These are phyloP conservation scores for Clanis bilineata DNA, from an alignment of 2,888 invertebrate species.

Conservation along the genomic window DNA sequence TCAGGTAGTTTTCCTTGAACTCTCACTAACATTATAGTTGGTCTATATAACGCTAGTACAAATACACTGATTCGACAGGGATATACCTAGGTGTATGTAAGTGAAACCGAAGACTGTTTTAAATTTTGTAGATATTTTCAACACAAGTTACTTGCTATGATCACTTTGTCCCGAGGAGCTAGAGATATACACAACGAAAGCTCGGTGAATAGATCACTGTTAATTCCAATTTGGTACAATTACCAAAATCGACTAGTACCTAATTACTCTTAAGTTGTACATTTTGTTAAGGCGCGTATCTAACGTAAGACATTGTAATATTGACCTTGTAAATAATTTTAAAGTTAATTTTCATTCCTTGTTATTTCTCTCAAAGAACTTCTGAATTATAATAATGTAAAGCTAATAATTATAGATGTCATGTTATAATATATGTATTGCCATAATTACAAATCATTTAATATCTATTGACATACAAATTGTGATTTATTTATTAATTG, in stretches of 20 bases:
- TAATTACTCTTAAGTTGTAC: constrained; percentile 65
- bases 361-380: constrained; percentile 3
- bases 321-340: constrained; percentile 9
- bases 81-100: constrained; percentile 71
- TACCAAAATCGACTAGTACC: constrained; percentile 74
- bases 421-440: constrained; percentile 41
- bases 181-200: constrained; percentile 44
- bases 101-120: constrained; percentile 78
- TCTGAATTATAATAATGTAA: background rate
- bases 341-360: constrained; percentile 12
- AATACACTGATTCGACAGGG: constrained; percentile 78
- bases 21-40: constrained; percentile 47
- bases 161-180: constrained; percentile 47
- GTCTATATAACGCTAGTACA: constrained; percentile 73
- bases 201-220: constrained; percentile 63
- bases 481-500: background rate
- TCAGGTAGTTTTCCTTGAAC: constrained; percentile 45
- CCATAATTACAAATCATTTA: background rate
- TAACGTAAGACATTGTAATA: constrained; percentile 10
- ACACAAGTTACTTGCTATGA: constrained; percentile 50
- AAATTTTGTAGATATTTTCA: constrained; percentile 75
- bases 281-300: constrained; percentile 13
- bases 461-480: background rate
- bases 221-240: constrained; percentile 71
- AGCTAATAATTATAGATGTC: constrained; percentile 40